These are phyloP conservation scores for Lathronympha strigana DNA, from an alignment of 2,888 invertebrate genomes.

Conservation along the genomic window DNA sequence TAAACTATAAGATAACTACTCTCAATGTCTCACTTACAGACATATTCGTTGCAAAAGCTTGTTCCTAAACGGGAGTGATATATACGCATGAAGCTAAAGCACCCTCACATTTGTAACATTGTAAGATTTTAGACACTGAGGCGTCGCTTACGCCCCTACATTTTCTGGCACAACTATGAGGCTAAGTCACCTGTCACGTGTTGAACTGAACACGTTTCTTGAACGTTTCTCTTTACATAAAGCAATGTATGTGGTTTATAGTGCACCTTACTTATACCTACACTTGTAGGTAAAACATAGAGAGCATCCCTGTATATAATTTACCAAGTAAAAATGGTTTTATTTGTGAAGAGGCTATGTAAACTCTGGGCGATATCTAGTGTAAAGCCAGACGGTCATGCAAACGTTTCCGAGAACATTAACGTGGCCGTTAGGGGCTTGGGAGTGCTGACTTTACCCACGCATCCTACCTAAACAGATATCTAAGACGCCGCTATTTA, in stretches of 20 bases:
- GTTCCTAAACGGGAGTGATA: not conserved
- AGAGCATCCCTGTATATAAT: too few relatives aligned
- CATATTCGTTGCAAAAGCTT: not conserved
- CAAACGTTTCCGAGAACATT: conserved; percentile 64
- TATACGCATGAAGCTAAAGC: not conserved
- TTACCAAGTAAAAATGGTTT: too few relatives aligned
- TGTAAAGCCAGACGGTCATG: conserved; percentile 63
- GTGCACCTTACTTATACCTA: too few relatives aligned
- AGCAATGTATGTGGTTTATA: too few relatives aligned
- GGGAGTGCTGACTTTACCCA: conserved; percentile 56
- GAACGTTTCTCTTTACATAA: not conserved
- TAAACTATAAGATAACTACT: too few relatives aligned
- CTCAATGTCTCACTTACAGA: too few relatives aligned
- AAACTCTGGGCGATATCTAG: conserved; percentile 63
- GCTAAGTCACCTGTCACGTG: not conserved
- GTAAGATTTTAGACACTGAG: not conserved
- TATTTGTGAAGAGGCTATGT: too few relatives aligned
- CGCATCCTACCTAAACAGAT: conserved; percentile 63
- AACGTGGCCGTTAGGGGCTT: conserved; percentile 51
- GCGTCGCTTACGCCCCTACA: not conserved
- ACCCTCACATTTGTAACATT: not conserved
- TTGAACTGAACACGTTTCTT: too few relatives aligned
- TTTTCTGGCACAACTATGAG: not conserved
- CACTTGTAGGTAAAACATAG: too few relatives aligned
- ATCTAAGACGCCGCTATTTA: conserved; percentile 38